These are phyloP conservation scores for Chamaetylas fuelleborni DNA, from an alignment of 2,113 vertebrate species.

Conservation along the genomic window DNA sequence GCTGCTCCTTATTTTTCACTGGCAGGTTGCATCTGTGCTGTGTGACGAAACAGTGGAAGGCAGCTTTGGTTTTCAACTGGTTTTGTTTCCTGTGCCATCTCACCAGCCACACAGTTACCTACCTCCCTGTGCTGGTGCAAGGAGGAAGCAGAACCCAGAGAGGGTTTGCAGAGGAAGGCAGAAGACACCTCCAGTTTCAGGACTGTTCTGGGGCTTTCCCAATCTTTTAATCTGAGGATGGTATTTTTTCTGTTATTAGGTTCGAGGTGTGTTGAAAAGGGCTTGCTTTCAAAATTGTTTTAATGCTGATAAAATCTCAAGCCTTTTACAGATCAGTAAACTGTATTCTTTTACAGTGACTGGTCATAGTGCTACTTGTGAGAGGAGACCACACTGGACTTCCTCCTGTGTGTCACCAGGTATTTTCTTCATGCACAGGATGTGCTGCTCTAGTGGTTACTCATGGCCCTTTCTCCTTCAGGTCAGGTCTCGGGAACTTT, in stretches of 20 bases:
- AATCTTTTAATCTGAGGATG: background rate
- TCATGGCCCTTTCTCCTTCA: background rate
- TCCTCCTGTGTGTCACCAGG: background rate
- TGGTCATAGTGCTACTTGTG: rapidly evolving
- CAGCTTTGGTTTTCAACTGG: background rate
- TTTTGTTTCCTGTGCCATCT: background rate
- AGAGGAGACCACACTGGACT: background rate
- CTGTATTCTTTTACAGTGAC: background rate
- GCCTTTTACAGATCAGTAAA: background rate
- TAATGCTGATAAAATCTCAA: background rate
- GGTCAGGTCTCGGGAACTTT: rapidly evolving
- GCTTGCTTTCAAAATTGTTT: background rate
- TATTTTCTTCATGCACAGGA: background rate
- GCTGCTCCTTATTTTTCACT: background rate
- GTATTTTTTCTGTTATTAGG: background rate
- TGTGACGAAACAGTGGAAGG: background rate
- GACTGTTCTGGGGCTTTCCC: background rate
- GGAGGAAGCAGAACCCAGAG: background rate
- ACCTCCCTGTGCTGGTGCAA: background rate
- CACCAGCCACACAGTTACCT: background rate
- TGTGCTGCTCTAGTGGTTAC: background rate
- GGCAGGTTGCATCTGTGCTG: background rate
- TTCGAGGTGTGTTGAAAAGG: background rate
- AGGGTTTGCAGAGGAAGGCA: background rate
- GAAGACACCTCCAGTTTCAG: background rate